Evolutionary conservation across 1,140 invertebrate genomes (phyloP).

Genomic region (Drusus annulatus): DNA sequence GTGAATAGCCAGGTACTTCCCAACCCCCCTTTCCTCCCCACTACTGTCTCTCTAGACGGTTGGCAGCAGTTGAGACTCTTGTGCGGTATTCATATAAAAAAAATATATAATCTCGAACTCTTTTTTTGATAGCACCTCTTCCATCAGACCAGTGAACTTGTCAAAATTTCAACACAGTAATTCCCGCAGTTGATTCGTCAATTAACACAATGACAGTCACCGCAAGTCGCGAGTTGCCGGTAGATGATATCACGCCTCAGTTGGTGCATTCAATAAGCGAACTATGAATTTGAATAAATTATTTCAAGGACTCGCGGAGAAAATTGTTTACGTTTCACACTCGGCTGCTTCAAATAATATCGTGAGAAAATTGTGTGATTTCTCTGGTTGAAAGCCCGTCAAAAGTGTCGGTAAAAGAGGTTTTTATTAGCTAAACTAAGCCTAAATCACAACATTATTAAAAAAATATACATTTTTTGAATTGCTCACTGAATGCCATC

Average conservation of each 20-base stretch:
- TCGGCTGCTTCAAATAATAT: not conserved
- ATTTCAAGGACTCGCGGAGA: not conserved
- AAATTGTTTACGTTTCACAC: slow-evolving; percentile 10
- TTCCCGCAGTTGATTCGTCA: not conserved
- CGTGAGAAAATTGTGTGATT: slow-evolving; percentile 18
- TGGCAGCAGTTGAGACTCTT: too few relatives aligned
- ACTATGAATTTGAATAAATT: slow-evolving; percentile 8
- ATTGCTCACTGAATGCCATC: too few relatives aligned
- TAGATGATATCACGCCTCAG: not conserved
- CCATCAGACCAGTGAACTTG: slow-evolving; percentile 7
- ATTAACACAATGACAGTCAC: not conserved
- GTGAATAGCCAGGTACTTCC: too few relatives aligned
- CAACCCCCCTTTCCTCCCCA: too few relatives aligned
- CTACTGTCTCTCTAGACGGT: too few relatives aligned
- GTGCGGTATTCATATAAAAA: too few relatives aligned
- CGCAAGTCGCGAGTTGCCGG: not conserved
- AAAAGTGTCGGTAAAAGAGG: not conserved
- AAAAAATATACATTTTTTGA: too few relatives aligned
- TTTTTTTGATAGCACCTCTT: not conserved
- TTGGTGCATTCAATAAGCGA: not conserved
- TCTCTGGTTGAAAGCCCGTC: not conserved
- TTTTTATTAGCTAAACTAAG: too few relatives aligned
- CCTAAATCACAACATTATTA: too few relatives aligned
- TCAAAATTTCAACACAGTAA: slow-evolving; percentile 1
- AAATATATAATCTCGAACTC: too few relatives aligned